A percentile compares a stretch with the other conserved stretches of the same genome.
These are phyloP conservation scores for Drosophila pegasa DNA, from an alignment of 2,888 invertebrate species.

Conservation along the genomic window DNA sequence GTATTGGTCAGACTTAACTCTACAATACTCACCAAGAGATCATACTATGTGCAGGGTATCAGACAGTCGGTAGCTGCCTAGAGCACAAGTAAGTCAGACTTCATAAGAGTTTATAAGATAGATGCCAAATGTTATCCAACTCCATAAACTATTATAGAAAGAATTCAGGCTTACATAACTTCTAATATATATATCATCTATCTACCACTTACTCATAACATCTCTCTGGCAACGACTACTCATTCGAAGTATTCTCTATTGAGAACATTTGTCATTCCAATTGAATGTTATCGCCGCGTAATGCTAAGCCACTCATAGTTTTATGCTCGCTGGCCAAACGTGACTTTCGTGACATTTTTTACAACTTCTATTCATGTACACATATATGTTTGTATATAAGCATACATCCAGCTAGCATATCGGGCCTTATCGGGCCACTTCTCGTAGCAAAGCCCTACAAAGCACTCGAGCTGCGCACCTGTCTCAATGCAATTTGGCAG, in stretches of 20 bases:
- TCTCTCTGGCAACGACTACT: not conserved
- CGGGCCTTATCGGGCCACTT: slow-evolving; percentile 10
- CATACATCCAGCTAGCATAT: slow-evolving; percentile 3
- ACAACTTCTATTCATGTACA: not conserved
- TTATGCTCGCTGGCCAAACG: slow-evolving; percentile 27
- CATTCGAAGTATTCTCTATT: not conserved
- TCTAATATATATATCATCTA: too few relatives aligned
- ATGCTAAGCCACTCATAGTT: not conserved
- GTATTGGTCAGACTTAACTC: not conserved
- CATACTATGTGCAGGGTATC: not conserved
- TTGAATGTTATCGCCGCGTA: not conserved
- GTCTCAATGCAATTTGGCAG: slow-evolving; percentile 25
- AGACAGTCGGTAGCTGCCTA: not conserved
- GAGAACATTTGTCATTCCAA: not conserved
- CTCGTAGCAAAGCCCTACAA: not conserved
- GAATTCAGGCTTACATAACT: too few relatives aligned
- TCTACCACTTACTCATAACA: too few relatives aligned
- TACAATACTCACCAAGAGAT: too few relatives aligned
- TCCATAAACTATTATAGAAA: too few relatives aligned
- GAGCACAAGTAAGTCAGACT: not conserved
- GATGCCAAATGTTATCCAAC: not conserved
- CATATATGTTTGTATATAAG: not conserved
- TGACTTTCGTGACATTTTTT: slow-evolving; percentile 49
- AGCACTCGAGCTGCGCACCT: slow-evolving; percentile 30
- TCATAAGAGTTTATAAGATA: not conserved